Evolutionary conservation across 2,797 vertebrate species (phyloP).

Genomic region (Muscicapa comitata): DNA sequence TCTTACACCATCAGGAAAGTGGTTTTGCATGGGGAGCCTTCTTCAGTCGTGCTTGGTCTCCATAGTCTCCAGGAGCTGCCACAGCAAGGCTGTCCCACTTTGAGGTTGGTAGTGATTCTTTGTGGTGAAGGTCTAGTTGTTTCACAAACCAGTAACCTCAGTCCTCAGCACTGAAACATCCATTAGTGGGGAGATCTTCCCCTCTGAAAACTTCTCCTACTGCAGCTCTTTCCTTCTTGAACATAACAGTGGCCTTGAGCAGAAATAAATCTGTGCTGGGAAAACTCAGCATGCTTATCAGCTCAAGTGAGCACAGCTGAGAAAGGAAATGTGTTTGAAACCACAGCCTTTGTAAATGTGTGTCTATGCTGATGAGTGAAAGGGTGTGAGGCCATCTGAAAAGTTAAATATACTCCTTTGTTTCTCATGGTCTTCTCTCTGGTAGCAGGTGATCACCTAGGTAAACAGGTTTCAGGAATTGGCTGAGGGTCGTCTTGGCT

Average conservation of each 20-base stretch:
- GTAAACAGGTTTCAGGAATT: neutral
- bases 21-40: neutral
- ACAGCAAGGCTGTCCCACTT: neutral
- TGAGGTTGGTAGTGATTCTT: neutral
- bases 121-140: neutral
- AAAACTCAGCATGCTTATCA: neutral
- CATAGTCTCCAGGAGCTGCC: neutral
- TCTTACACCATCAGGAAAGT: neutral
- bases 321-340: neutral
- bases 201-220: neutral
- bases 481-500: neutral
- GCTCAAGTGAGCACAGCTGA: neutral
- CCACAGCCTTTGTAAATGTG: neutral
- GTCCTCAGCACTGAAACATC: neutral
- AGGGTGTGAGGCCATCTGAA: neutral
- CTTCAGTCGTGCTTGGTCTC: neutral
- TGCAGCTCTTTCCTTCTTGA: neutral
- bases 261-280: neutral
- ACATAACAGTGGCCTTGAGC: neutral
- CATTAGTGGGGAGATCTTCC: neutral
- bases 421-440: neutral
- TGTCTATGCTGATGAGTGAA: accelerated
- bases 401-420: neutral
- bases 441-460: accelerated
- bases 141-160: neutral